phyloP scores from a whole-genome alignment of 1,140 invertebrate species.

The Diploscapter pachys region DNA sequence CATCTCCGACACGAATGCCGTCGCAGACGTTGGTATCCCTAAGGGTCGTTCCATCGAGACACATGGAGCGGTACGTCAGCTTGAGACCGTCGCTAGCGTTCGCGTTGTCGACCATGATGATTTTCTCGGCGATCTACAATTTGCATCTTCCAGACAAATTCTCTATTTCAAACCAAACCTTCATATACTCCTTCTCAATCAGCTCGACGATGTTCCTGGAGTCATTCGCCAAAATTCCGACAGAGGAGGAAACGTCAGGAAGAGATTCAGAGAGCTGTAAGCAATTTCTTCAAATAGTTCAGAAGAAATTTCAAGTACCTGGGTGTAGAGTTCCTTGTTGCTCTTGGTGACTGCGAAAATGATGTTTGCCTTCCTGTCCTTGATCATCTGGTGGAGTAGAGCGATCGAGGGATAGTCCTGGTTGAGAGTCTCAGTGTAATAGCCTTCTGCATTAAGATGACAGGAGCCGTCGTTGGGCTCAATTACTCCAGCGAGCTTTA shows the following conservation, averaged over 20 bases:
- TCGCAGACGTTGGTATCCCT: conserved; percentile 70
- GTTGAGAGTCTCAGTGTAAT: conserved; percentile 71
- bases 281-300: neutral
- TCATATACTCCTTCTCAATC: conserved; percentile 58
- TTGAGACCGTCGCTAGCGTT: conserved; percentile 80
- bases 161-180: neutral
- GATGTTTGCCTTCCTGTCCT: conserved; percentile 88
- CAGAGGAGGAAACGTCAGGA: conserved; percentile 68
- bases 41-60: conserved; percentile 66
- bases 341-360: conserved; percentile 94
- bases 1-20: conserved; percentile 76
- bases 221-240: conserved; percentile 78
- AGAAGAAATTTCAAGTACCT: conserved; percentile 61
- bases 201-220: conserved; percentile 76
- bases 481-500: conserved; percentile 74
- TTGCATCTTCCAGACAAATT: no score
- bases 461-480: conserved; percentile 87
- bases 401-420: conserved; percentile 98
- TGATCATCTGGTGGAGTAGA: conserved; percentile 79
- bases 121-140: conserved; percentile 51
- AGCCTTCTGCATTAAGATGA: conserved; percentile 70
- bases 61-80: conserved; percentile 82
- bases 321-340: conserved; percentile 78
- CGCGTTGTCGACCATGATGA: conserved; percentile 67
- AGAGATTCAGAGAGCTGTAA: conserved; percentile 52